Base-by-base conservation (phyloP, 2,888 invertebrate species). In the Lampropteryx suffumata region DNA sequence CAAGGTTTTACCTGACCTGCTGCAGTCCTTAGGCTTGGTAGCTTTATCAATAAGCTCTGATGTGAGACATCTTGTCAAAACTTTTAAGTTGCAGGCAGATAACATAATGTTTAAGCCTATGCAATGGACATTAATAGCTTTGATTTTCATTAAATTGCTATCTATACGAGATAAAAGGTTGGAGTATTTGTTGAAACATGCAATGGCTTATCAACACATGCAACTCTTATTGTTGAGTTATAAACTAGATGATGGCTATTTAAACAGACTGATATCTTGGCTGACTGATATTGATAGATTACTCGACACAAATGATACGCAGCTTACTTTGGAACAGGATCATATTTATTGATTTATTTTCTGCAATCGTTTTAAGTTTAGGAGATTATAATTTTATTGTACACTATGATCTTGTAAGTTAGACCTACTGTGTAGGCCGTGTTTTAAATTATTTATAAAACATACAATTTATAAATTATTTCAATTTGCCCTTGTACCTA, bases 21-120 rank as follows among this genome's bases (percentile, higher is more conserved):
- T 92, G 12, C 74, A 80, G 32, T 90, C 92, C 1, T 77, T 93
- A 39, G 89, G 90, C 0, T 61, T 92, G 32, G 61, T 81, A 1
- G 73, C 81, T 24, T 62, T 81, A 27, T 79, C 88, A 9, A 74
- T 91, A 14, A 84, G 66, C 61, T 73, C 82, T 0, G 91, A 92
- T 65, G 75, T 92, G 0, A 75, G 86, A 27, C 66, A 84, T 37
- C 79, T 95, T 41, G 91, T 94, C 0, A 92, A 91, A 57, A 94
- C 94, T 24, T 94, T 94, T 67, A 92, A 92, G 57, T 83, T 95
- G 37, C 92, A 92, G 61, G 92, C 95, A 0, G 89, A 93, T 61
- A 96, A 95, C 71, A 93, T 96, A 26, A 91, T 93, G 68, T 94
- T 95, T 67, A 94, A 93, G 73, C 94, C 94, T 0, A 82, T 91